Evolutionary conservation across 2,888 invertebrate genomes (phyloP), one percentile per base, ranked within the genome.

Genomic region (Tigriopus californicus): DNA sequence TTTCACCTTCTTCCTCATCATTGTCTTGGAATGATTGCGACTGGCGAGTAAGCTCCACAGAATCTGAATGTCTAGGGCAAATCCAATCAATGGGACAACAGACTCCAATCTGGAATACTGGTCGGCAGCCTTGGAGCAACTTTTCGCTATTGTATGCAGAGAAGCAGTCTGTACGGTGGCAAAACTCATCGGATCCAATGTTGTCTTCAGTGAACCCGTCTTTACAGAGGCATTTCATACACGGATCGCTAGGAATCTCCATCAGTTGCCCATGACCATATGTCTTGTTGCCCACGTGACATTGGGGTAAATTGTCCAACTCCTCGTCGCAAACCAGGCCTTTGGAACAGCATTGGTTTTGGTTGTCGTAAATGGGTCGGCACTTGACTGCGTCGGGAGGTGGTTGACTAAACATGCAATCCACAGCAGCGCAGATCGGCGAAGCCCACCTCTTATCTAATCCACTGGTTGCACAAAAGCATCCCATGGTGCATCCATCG

Each of bases 1-100:
- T n/a, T 33, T 33, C 33, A 33, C 8, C 33, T 33, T 33, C 4
- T 33, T 33, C 33, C 33, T 33, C 33, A 3, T 33, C 33, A 33
- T 33, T 3, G 4, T 33, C 33, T 33, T 33, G 4, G 33, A 33
- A 33, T 8, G 33, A 33, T 33, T 33, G 33, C 8, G 4, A 3
- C 4, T 33, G 3, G 33, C 33, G 33, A 5, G 33, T 5, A 33
- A 33, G 33, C 33, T 33, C 33, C 33, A 33, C 8, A 8, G 33
- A 33, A 33, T 33, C 33, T 8, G 8, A 33, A 33, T 33, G 33
- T 33, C 33, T 33, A 3, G 33, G 57, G 15, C 57, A 57, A 46
- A 46, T 57, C 57, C 57, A 57, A 22, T 57, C 57, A 12, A 18
- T 22, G 22, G 57, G 57, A 18, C 57, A 57, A 15, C 57, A 57